Evolutionary conservation across 2,113 vertebrate species (phyloP).

Genomic region (Anseranas semipalmata): DNA sequence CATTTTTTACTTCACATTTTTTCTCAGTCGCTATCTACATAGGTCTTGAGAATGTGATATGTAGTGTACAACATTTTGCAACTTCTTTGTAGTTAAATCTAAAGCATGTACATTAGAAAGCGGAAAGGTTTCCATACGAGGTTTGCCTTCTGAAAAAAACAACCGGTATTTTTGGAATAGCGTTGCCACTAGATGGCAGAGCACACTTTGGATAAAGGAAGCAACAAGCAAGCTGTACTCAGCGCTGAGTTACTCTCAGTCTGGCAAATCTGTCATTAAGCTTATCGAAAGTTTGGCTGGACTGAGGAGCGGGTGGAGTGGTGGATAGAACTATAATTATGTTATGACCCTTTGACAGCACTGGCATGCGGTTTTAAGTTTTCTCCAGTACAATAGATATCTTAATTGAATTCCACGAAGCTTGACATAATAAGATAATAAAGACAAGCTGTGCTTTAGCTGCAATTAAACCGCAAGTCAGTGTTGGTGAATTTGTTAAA

Average conservation of each 20-base stretch:
- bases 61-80: background rate
- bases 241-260: background rate
- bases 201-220: background rate
- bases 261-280: background rate
- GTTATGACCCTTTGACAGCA: background rate
- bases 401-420: background rate
- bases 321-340: background rate
- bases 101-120: fast-evolving
- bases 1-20: background rate
- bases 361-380: background rate
- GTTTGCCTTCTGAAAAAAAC: background rate
- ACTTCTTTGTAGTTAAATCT: background rate
- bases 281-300: background rate
- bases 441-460: background rate
- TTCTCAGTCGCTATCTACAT: background rate
- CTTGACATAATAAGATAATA: background rate
- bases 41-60: background rate
- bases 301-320: background rate
- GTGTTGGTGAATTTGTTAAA: background rate
- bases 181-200: slow-evolving; percentile 76
- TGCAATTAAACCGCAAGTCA: background rate
- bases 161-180: background rate
- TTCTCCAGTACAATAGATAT: background rate
- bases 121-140: background rate
- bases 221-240: background rate